Evolutionary conservation across 2,113 vertebrate species (phyloP).

Genomic region (Barnardius zonarius): DNA sequence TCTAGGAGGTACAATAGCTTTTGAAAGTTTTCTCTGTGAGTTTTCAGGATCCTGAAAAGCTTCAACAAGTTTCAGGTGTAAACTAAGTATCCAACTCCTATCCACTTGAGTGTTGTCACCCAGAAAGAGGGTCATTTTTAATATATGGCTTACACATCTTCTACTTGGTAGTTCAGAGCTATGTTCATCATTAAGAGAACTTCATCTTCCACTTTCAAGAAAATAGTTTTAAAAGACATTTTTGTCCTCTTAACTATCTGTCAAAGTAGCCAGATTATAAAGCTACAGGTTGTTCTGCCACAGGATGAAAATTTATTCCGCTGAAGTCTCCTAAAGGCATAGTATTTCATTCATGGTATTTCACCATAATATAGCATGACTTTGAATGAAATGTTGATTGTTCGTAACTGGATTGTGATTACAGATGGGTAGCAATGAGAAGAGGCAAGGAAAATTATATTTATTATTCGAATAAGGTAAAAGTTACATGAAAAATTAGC

Average conservation of each 20-base stretch:
- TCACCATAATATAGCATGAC: background rate
- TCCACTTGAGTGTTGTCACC: background rate
- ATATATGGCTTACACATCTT: background rate
- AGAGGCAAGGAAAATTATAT: background rate
- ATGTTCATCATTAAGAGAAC: background rate
- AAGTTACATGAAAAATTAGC: background rate
- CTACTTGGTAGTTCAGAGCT: background rate
- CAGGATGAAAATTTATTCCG: background rate
- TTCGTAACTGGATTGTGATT: background rate
- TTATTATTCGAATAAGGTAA: background rate
- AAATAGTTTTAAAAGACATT: background rate
- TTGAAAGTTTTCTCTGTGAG: background rate
- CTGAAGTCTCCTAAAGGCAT: background rate
- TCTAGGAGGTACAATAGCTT: background rate
- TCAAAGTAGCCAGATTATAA: background rate
- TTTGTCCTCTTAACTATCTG: background rate
- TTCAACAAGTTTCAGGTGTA: background rate
- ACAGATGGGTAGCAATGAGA: background rate
- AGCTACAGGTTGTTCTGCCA: background rate
- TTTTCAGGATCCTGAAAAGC: background rate
- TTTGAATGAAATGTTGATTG: background rate
- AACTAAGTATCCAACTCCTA: background rate
- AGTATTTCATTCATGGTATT: background rate
- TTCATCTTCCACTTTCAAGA: background rate
- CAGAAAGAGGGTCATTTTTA: background rate